Evolutionary conservation across 2,113 vertebrate species (phyloP), one percentile per base, ranked within the genome.

Genomic region (Octodon degus): DNA sequence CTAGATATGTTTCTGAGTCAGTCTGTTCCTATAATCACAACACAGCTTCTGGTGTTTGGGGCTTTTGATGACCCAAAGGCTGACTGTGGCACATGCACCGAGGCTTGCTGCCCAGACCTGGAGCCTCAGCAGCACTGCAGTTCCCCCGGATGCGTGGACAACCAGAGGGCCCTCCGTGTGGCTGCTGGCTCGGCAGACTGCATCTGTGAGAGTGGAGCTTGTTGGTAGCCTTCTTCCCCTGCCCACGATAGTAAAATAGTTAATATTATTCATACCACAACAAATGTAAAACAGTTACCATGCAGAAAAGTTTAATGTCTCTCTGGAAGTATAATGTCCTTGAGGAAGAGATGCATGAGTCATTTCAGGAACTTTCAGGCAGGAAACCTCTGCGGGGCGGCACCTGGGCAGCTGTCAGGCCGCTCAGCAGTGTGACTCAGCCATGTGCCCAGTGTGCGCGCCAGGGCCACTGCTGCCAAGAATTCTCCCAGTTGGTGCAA

Each of bases 201-300:
- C 2, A 16, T 43, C 62, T 50, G 4, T 27, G 72, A 32, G 65
- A 95, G 63, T 25, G 34, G 76, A 81, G 14, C 50, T 67, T 37
- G 40, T 79, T 76, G 58, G 63, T 47, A 70, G 58, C 25, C 14
- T 58, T 92, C 7, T 89, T 96, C 53, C 32, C 43, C 65, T 91
- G 40, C 80, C 6, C 4, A 93, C 82, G 20, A 22, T 43, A 63
- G 24, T 63, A 88, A 90, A 86, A 50, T 34, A 91, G 25, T 19
- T 91, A 65, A 32, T 89, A 50, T 86, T 68, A 86, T 91, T 87
- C 30, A 40, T 63, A 83, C 40, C 82, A 25, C 63, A 40, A 43
- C 67, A 83, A 94, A 47, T 50, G 30, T 86, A n/a, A 14, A n/a
- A 85, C 79, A 53, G 5, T 80, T 93, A 95, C 53, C 86, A 30